These are phyloP conservation scores for Strigamia crassipes DNA, from an alignment of 2,888 invertebrate species.

Conservation along the genomic window DNA sequence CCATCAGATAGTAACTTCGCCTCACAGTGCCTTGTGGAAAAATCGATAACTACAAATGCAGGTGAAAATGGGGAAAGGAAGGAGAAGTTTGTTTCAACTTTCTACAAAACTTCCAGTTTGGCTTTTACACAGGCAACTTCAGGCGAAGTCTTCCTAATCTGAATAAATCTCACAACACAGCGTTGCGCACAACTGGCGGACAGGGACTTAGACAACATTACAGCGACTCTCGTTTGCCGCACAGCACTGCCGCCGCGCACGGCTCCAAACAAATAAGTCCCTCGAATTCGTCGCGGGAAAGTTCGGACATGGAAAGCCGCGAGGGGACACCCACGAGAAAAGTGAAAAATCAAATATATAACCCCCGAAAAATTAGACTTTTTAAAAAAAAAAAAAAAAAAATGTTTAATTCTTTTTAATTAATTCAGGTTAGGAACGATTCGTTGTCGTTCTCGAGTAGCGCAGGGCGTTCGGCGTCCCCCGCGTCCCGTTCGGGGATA, in stretches of 20 bases:
- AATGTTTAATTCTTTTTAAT: too few relatives aligned
- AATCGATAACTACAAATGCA: conserved; percentile 5
- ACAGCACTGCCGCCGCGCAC: not conserved
- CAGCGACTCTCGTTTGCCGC: not conserved
- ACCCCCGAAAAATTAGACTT: too few relatives aligned
- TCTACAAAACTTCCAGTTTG: not conserved
- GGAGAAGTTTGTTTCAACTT: not conserved
- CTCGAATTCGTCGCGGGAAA: conserved; percentile 12
- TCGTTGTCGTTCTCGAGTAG: not conserved
- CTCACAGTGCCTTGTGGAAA: conserved; percentile 49
- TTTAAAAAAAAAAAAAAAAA: too few relatives aligned
- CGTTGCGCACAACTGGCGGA: not conserved
- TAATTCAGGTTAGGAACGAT: conserved; percentile 23
- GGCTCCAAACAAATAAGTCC: not conserved
- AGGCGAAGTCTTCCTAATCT: conserved; percentile 24
- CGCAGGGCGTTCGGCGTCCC: conserved; percentile 43
- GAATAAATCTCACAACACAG: conserved; percentile 8
- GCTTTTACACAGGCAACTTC: not conserved
- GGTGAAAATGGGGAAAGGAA: not conserved
- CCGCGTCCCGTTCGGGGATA: conserved; percentile 45
- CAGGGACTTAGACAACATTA: not conserved
- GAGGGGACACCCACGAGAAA: not conserved
- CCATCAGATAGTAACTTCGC: conserved; percentile 58
- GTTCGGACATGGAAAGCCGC: not conserved
- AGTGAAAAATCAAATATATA: too few relatives aligned